Base-by-base conservation (phyloP, 2,888 invertebrate genomes). In the Melinaea menophilus region DNA sequence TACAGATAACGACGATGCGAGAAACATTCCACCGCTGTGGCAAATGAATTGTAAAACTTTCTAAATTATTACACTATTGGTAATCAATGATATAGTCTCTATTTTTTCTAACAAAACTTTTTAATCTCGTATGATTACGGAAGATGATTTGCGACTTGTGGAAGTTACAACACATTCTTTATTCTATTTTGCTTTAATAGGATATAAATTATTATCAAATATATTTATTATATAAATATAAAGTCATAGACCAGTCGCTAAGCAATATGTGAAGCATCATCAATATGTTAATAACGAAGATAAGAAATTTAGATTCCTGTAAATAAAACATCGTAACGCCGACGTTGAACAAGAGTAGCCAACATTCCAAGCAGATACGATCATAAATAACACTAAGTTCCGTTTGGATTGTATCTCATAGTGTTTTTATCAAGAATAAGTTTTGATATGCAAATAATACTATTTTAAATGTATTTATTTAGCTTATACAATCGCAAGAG, bases 271-370 rank as follows among this genome's bases (percentile, higher is more conserved):
- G 79, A 81, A 84, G 82, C 82, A 82, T 81, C 88, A 89, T 88
- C 87, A 86, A 88, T 88, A 88, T 88, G 86, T 85, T 87, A 87
- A 88, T 88, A 86, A 86, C 84, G 78, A 65, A 86, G 88, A 89
- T 88, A 86, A 85, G 84, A 79, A 81, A 85, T 78, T 80, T 77
- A 80, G 81, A 88, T 86, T 85, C 83, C 81, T 81, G 72, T 77
- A 79, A 81, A 84, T 82, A 85, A 80, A 83, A 79, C 79, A 79
- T 77, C 69, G 76, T 79, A 76, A 81, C 80, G 81, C 80, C 81
- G 84, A 81, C 79, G 74, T 77, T 77, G 74, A 78, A 81, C 84
- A 80, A 80, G 79, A 79, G 81, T 81, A 84, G 79, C 84, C 82
- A 75, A 82, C 81, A 85, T 88, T 84, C 82, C 78, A 78, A 61